Conservation (phyloP, 2,113 vertebrate species). For the Gasterosteus aculeatus region DNA sequence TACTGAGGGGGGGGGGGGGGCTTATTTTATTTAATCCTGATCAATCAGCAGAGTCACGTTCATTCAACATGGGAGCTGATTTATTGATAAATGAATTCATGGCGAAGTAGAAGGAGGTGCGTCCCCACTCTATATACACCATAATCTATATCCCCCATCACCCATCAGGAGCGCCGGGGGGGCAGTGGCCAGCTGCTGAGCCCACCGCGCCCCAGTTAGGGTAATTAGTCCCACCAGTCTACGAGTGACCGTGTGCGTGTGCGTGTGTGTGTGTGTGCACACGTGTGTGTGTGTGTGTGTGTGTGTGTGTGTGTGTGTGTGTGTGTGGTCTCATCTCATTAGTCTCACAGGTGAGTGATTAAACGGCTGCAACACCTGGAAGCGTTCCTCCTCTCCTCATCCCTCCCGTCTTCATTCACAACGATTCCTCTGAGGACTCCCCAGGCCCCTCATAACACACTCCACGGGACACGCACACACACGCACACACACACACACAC, state of each 20-base stretch:
- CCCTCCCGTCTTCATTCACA: conserved; percentile 52
- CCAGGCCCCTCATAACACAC: conserved; percentile 38
- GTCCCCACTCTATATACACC: no score
- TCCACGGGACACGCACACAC: conserved; percentile 16
- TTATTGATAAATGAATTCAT: no score
- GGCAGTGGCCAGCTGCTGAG: conserved; percentile 28
- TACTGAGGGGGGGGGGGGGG: no score
- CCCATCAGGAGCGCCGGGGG: background rate
- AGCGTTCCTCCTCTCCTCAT: conserved; percentile 36
- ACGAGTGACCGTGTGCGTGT: background rate
- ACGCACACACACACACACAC: conserved; percentile 2
- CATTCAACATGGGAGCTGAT: no score
- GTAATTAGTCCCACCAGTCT: conserved; percentile 74
- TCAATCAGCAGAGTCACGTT: no score
- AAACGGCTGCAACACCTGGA: conserved; percentile 73
- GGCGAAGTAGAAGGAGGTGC: no score
- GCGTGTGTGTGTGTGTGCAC: background rate
- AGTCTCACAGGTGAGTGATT: conserved; percentile 73
- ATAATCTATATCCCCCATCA: no score
- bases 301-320: conserved; percentile 3
- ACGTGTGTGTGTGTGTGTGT: background rate
- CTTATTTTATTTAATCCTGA: no score
- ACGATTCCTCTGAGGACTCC: conserved; percentile 45
- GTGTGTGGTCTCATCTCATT: conserved; percentile 47
- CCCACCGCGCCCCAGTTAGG: background rate